Evolutionary conservation across 2,888 invertebrate genomes (phyloP), one percentile per base, ranked within the genome.

Genomic region (Chymomyza amoena): DNA sequence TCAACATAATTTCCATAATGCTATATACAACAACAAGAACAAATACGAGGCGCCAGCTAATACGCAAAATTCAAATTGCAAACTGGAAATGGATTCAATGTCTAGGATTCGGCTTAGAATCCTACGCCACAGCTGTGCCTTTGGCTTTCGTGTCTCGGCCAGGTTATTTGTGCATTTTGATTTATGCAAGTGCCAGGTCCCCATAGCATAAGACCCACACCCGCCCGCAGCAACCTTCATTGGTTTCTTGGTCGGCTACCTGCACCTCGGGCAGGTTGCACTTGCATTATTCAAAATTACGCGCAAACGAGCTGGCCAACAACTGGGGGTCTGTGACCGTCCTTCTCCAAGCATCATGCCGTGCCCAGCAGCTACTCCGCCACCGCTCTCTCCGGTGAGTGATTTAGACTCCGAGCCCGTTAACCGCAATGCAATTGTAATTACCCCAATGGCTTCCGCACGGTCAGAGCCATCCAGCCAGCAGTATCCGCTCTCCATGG

Each of bases 401-500:
- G 87, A 83, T 84, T 83, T 83, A 83, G 81, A 66, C 72, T 68
- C 73, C 32, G 32, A 32, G 87, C 73, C 78, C 77, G 76, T 81
- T 76, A 87, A 87, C 84, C 87, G 83, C 88, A 86, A 85, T 83
- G 88, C 84, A 85, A 87, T 83, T 87, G 84, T 85, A 80, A 87
- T 83, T 87, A 83, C 83, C 83, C 82, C 80, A 84, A 80, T 87
- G 71, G 87, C 72, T 82, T 87, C 87, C 81, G 77, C 66, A 61
- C 68, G 57, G 57, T 59, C 63, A 65, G 66, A 56, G 60, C 62
- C 62, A 56, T 56, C 62, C 62, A 52, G 50, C 57, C 60, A 51
- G 25, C 59, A 6, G 61, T 52, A 32, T 18, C 63, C 16, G 61
- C 18, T 9, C n/a, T 66, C 52, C 59, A 50, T 60, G 57, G 20